A percentile compares a stretch with the other conserved stretches of the same genome.
Conservation (phyloP, 2,888 invertebrate genomes). For the Glomeris marginata region DNA sequence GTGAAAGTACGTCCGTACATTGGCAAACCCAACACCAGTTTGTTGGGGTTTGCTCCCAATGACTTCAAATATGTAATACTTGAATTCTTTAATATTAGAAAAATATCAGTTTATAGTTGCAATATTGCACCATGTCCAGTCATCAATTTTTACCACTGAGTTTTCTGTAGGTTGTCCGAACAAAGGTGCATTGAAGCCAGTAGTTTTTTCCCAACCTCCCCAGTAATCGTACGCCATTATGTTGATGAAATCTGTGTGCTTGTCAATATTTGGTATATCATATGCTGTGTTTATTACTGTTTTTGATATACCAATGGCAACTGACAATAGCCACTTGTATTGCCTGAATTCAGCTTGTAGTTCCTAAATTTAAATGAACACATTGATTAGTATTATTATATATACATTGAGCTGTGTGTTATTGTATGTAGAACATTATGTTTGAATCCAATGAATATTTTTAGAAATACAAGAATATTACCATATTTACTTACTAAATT, state of each 20-base stretch:
- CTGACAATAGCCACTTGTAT: conserved; percentile 5
- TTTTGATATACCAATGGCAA: not conserved
- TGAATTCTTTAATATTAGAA: not conserved
- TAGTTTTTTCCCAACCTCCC: conserved; percentile 23
- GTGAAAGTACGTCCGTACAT: conserved; percentile 10
- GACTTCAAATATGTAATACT: not conserved
- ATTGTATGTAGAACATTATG: too few species aligned
- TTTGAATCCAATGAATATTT: too few species aligned
- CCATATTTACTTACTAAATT: too few species aligned
- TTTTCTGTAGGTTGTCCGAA: conserved; percentile 13
- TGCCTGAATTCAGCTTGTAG: conserved; percentile 1
- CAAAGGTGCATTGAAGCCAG: conserved; percentile 25
- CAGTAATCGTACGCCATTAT: conserved; percentile 28
- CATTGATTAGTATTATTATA: not conserved
- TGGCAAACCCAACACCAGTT: conserved; percentile 5
- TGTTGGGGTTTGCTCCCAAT: conserved; percentile 4
- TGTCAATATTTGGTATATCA: conserved; percentile 2
- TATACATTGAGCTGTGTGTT: too few species aligned
- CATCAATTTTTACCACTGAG: not conserved
- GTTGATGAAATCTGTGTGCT: conserved; percentile 25
- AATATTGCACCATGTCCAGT: not conserved
- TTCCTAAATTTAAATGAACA: not conserved
- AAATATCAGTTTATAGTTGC: not conserved
- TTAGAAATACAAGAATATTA: too few species aligned
- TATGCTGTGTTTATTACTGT: conserved; percentile 3